phyloP scores from a whole-genome alignment of 2,888 invertebrate genomes.

The Aspidiotus destructor region DNA sequence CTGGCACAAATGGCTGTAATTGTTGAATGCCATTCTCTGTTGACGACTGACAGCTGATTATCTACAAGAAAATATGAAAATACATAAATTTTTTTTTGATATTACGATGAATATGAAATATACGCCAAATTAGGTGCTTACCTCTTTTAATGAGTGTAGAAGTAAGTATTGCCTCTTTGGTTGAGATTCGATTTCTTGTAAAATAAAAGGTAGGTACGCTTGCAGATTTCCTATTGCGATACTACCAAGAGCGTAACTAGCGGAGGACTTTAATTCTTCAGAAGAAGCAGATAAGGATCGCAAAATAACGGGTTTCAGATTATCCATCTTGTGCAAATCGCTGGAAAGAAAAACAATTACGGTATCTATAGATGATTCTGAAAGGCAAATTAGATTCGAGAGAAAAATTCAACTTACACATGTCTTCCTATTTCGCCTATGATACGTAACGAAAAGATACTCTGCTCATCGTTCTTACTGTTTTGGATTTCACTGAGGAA shows the following conservation, averaged over 20 bases:
- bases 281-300: conserved; percentile 81
- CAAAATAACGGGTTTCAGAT: conserved; percentile 67
- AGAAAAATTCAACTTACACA: conserved; percentile 54
- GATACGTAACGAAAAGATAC: conserved; percentile 85
- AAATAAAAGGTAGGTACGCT: conserved; percentile 85
- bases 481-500: conserved; percentile 63
- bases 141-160: conserved; percentile 94
- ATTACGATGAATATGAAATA: not conserved
- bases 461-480: conserved; percentile 64
- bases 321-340: conserved; percentile 65
- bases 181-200: conserved; percentile 86
- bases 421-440: conserved; percentile 95
- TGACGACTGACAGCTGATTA: conserved; percentile 72
- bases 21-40: conserved; percentile 64
- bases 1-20: conserved; percentile 68
- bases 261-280: conserved; percentile 95
- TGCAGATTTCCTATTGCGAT: conserved; percentile 91
- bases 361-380: no score
- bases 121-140: conserved; percentile 41
- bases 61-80: conserved; percentile 45
- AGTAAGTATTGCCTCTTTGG: conserved; percentile 92
- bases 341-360: conserved; percentile 42
- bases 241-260: conserved; percentile 91
- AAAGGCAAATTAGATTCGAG: no score
- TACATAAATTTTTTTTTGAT: not conserved